Percentiles rank a stretch among this genome's conserved stretches.
These are phyloP conservation scores for Salticus scenicus DNA, from an alignment of 2,888 invertebrate species.

Conservation along the genomic window DNA sequence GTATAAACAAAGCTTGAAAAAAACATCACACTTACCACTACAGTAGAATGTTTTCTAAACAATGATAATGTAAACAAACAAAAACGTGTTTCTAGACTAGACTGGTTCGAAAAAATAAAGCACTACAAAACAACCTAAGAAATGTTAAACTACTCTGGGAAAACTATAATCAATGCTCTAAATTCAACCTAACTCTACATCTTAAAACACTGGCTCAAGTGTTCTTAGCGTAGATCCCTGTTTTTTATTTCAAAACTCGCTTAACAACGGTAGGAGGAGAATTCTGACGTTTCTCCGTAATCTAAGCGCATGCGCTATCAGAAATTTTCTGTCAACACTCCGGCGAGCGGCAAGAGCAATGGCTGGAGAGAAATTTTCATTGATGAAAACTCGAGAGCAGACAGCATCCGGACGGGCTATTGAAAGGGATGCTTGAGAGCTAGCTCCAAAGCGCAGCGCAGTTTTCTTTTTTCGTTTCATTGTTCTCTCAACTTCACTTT, in stretches of 20 bases:
- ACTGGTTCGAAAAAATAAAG: no score
- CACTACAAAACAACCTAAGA: neutral
- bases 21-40: no score
- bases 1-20: no score
- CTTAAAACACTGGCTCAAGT: neutral
- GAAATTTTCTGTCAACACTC: neutral
- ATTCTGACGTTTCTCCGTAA: neutral
- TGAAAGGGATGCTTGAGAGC: neutral
- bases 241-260: slow-evolving; percentile 2
- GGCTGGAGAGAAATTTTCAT: neutral
- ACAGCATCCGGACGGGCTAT: neutral
- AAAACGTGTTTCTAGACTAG: neutral
- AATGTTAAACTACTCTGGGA: neutral
- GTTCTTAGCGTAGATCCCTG: neutral
- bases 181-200: neutral
- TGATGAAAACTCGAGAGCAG: neutral
- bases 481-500: no score
- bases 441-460: neutral
- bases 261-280: slow-evolving; percentile 11
- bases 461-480: no score
- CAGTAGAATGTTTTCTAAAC: no score
- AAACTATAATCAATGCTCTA: neutral
- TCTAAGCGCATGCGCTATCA: neutral
- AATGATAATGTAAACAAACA: neutral
- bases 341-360: neutral